Percentiles rank a stretch among this genome's conserved stretches.
Conservation (phyloP, 2,113 vertebrate genomes). For the Syrrhaptes paradoxus region DNA sequence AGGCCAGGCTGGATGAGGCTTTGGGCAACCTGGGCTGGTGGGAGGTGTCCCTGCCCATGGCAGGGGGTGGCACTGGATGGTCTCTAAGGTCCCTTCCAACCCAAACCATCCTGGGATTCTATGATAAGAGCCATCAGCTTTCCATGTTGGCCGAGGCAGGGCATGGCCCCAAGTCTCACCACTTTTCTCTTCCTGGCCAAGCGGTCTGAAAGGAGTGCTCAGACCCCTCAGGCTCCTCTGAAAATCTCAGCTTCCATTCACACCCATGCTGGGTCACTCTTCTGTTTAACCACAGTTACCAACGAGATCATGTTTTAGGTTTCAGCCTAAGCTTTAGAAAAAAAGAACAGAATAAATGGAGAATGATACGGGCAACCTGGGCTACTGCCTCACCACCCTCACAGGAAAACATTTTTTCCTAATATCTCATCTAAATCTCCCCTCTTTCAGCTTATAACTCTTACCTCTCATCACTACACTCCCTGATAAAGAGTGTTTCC, state of each 20-base stretch:
- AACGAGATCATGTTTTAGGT: not conserved
- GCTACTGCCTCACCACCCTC: too few species aligned
- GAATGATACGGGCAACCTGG: not conserved
- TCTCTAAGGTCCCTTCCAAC: too few species aligned
- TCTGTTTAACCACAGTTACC: not conserved
- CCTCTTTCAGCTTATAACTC: too few species aligned
- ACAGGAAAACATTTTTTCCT: too few species aligned
- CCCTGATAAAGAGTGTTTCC: too few species aligned
- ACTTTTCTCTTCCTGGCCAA: not conserved
- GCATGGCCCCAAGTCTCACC: rapidly evolving
- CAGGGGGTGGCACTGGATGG: too few species aligned
- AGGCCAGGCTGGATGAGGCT: too few species aligned
- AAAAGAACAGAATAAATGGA: not conserved
- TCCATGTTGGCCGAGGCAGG: not conserved
- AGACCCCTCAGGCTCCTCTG: not conserved
- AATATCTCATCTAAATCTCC: too few species aligned
- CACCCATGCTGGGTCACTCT: rapidly evolving
- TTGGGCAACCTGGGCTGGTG: too few species aligned
- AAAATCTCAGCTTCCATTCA: not conserved
- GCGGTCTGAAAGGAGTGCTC: not conserved
- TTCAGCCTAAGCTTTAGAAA: not conserved
- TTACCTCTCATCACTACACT: too few species aligned
- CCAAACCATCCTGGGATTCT: too few species aligned
- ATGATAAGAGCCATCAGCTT: not conserved
- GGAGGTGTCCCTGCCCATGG: too few species aligned